These are phyloP conservation scores for Drosophila rhopaloa DNA, from an alignment of 1,140 invertebrate genomes.

Conservation along the genomic window DNA sequence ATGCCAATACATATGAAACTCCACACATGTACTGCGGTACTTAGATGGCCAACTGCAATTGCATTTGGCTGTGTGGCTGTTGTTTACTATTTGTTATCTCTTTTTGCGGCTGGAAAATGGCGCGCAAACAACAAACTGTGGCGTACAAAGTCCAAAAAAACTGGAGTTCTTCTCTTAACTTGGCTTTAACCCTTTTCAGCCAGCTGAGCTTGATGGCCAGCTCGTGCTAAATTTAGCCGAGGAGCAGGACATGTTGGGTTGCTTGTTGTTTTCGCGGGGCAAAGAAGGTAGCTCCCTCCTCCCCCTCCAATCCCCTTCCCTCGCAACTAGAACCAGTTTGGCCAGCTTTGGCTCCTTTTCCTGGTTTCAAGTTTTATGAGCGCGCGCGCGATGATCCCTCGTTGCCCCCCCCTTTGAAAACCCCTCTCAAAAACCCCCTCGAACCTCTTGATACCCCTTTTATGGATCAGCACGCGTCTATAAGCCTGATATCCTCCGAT, in stretches of 20 bases:
- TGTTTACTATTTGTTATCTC: constrained; percentile 1
- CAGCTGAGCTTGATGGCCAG: constrained; percentile 43
- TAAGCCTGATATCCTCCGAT: not conserved
- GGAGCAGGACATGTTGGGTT: constrained; percentile 14
- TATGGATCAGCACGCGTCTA: constrained; percentile 46
- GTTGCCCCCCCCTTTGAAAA: not conserved
- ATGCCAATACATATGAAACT: not conserved
- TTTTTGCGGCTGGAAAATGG: constrained; percentile 36
- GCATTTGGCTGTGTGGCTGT: constrained; percentile 5
- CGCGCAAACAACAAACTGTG: constrained; percentile 43
- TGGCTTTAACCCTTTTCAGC: constrained; percentile 32
- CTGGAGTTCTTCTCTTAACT: constrained; percentile 21
- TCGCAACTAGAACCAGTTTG: constrained; percentile 29
- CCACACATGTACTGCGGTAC: constrained; percentile 5
- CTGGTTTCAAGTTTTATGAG: constrained; percentile 45
- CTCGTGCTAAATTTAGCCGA: constrained; percentile 73
- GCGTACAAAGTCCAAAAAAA: constrained; percentile 58
- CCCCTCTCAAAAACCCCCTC: not conserved
- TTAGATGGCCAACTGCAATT: constrained; percentile 25
- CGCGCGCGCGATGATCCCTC: constrained; percentile 21
- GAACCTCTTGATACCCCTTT: constrained; percentile 19
- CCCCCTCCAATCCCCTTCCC: too few relatives aligned
- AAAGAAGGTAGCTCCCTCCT: not conserved
- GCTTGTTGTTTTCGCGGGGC: constrained; percentile 1
- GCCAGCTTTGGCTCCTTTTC: constrained; percentile 51